Base-by-base conservation (phyloP, 2,113 vertebrate species). In the Ceuthmochares aereus region DNA sequence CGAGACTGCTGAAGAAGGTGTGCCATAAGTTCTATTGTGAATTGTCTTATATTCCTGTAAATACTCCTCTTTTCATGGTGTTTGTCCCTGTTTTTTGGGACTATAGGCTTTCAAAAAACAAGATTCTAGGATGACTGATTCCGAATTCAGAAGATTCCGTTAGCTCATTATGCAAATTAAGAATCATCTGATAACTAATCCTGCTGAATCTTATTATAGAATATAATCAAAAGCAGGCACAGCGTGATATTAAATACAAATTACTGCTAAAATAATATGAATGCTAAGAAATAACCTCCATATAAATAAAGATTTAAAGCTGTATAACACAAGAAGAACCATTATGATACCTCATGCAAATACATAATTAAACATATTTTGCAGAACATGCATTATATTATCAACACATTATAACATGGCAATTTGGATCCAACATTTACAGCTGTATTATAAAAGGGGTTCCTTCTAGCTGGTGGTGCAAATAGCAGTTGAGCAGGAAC, bases 131-230 rank as follows among this genome's bases (percentile, higher is more conserved):
- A 90, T 80, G 45, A 94, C 30, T 95, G 67, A 69, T 96, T 95
- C 43, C 51, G 94, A 54, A 77, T 60, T 82, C 93, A 64, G 54
- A 88, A 95, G 54, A 89, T 56, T 89, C 58, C 90, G 68, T 96
- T 89, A 95, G 40, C 21, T 96, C 47, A 92, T 96, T 96, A 97
- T 84, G 80, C 9, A 97, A 96, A 96, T 94, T 37, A 96, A 92
- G 13, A 58, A 74, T 45, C 47, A 82, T 66, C 72, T 90, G 60
- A 84, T 95, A 93, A 90, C 37, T 87, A 51, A 96, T 63, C 12
- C 59, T 90, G 49, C 45, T 63, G 80, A 13, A 87, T 87, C 29
- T 95, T 76, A 45, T 94, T 96, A 91, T 52, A 90, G 90, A 96
- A 92, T 79, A 95, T 37, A 94, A 87, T 70, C 92, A 95, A 88